Base-by-base conservation (phyloP, 1,140 invertebrate genomes). In the Aphaenogaster rudis region DNA sequence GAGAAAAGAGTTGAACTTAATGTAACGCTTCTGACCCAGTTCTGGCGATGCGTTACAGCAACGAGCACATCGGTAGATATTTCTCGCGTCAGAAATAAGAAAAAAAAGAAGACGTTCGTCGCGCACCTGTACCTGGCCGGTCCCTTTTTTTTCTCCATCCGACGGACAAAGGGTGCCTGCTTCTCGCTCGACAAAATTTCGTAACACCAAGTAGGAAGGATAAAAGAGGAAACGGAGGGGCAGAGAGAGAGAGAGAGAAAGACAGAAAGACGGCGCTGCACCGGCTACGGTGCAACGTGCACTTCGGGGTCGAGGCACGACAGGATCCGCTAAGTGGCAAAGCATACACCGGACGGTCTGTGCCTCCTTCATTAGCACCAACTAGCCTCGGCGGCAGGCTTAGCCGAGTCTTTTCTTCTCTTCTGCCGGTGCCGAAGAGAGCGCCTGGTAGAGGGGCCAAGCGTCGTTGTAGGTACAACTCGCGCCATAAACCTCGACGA, bases 351-450 rank as follows among this genome's bases (percentile, higher is more conserved):
- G 85, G 87, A 79, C 92, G 86, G 90, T 91, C 91, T 93, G 92
- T 94, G 93, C 94, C 93, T 92, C 93, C 93, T 94, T 94, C 94
- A 95, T 95, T 95, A 95, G 93, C 94, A 95, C 94, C 89, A 93
- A 88, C 93, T 92, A 92, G 91, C 88, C 91, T 77, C 88, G 81
- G 90, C 88, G 72, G 82, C 84, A 88, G 76, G 81, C 78, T 87
- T 88, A 90, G 79, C 69, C 79, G 69, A 84, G 84, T 88, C 92
- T 92, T 93, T 91, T 92, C 91, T 90, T 91, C 89, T 86, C 90
- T 89, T 90, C 90, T 87, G 64, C 64, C 84, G 61, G 78, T 90
- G 79, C 91, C 88, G 81, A 92, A 91, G 87, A 88, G 89, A 86
- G 86, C 54, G 86, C 52, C 64, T 63, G 61, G 81, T 76, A 86